phyloP scores from a whole-genome alignment of 1,140 invertebrate genomes.

The Physella acuta region DNA sequence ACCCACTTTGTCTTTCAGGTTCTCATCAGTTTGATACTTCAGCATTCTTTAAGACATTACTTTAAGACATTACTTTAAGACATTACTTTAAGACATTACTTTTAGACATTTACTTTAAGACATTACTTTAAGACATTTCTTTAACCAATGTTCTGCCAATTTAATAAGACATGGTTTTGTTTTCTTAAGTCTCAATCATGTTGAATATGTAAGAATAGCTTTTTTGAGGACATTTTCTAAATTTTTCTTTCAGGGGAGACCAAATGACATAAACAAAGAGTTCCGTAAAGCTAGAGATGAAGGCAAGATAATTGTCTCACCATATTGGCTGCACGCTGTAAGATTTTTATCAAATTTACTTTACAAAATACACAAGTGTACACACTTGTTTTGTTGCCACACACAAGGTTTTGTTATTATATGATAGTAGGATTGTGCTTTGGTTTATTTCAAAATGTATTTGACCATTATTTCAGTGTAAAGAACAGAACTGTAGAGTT shows the following conservation, averaged over 20 bases:
- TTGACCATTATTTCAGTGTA: slow-evolving; percentile 51
- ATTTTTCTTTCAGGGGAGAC: slow-evolving; percentile 49
- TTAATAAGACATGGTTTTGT: not conserved
- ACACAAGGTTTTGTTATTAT: not conserved
- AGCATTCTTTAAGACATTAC: no score
- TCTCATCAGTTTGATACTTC: no score
- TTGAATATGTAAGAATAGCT: not conserved
- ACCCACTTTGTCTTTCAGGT: slow-evolving; percentile 63
- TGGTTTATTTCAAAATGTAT: not conserved
- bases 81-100: no score
- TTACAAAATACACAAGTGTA: no score
- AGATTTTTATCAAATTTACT: slow-evolving; percentile 31
- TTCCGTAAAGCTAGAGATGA: slow-evolving; percentile 57
- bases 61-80: no score
- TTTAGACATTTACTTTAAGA: no score
- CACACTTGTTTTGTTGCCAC: no score
- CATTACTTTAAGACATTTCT: no score
- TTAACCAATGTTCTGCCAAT: no score
- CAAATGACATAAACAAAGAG: slow-evolving; percentile 60
- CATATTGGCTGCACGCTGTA: slow-evolving; percentile 60
- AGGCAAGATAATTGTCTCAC: slow-evolving; percentile 61
- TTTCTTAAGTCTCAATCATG: no score
- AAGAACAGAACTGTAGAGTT: slow-evolving; percentile 55
- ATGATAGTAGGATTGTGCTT: not conserved
- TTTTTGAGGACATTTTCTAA: not conserved